Conservation (phyloP, 1,140 invertebrate genomes). For the Papilio machaon region DNA sequence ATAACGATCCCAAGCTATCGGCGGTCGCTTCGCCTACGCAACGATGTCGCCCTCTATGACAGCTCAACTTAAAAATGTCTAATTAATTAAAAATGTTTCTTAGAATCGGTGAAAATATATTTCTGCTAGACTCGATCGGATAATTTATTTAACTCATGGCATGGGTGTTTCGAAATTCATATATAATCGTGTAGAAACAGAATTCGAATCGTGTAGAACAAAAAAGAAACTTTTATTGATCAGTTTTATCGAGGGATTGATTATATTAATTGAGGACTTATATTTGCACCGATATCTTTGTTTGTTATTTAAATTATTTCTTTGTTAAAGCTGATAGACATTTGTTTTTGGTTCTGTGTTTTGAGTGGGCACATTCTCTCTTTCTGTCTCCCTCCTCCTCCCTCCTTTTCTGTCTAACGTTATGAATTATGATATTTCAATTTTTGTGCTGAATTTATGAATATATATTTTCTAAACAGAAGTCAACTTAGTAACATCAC, state of each 20-base stretch:
- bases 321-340: background rate
- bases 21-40: slow-evolving; percentile 46
- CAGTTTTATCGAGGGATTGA: slow-evolving; percentile 7
- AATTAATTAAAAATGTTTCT: slow-evolving; percentile 54
- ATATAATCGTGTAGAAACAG: slow-evolving; percentile 5
- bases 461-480: too few relatives aligned
- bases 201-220: slow-evolving; percentile 15
- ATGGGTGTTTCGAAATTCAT: slow-evolving; percentile 22
- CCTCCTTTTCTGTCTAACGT: too few relatives aligned
- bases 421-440: too few relatives aligned
- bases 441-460: too few relatives aligned
- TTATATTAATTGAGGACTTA: background rate
- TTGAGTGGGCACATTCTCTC: too few relatives aligned
- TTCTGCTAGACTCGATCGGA: background rate
- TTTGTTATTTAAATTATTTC: background rate
- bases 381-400: too few relatives aligned
- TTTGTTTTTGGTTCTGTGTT: background rate
- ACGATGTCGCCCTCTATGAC: slow-evolving; percentile 45
- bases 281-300: background rate
- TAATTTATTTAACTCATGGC: slow-evolving; percentile 30
- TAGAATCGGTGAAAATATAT: slow-evolving; percentile 42
- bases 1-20: slow-evolving; percentile 64
- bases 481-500: background rate
- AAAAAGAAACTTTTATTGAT: slow-evolving; percentile 16
- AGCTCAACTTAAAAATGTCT: slow-evolving; percentile 44